Evolutionary conservation across 2,113 vertebrate genomes (phyloP).

Genomic region (Phoxinus phoxinus): DNA sequence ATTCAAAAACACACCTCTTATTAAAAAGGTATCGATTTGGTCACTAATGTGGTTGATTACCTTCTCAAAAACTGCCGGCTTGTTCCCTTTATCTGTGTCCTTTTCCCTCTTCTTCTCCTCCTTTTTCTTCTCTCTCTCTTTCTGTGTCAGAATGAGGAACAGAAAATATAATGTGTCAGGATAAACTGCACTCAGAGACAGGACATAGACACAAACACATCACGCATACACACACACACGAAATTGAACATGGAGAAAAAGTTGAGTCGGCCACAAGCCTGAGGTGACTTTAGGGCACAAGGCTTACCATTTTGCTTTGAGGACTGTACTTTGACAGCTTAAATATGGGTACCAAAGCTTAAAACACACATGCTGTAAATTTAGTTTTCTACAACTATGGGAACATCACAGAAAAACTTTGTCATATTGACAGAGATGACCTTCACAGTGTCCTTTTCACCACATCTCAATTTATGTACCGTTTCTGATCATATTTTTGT

Average conservation of each 20-base stretch:
- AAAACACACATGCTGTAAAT: not conserved
- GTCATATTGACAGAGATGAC: not conserved
- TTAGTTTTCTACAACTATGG: not conserved
- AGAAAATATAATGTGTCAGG: constrained; percentile 35
- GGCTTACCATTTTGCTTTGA: not conserved
- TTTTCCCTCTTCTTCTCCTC: constrained; percentile 85
- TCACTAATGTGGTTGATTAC: constrained; percentile 44
- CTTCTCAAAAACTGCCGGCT: constrained; percentile 62
- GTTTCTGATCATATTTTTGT: not conserved
- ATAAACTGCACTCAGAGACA: not conserved
- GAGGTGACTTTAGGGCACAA: constrained; percentile 41
- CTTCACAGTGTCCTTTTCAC: not conserved
- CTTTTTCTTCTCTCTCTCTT: constrained; percentile 88
- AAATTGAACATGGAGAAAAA: not conserved
- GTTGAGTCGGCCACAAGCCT: constrained; percentile 6
- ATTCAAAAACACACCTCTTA: not conserved
- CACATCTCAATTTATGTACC: not conserved
- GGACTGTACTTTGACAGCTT: constrained; percentile 37
- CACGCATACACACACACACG: not conserved
- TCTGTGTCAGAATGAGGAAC: constrained; percentile 67
- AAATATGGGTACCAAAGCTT: not conserved
- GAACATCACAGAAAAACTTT: not conserved
- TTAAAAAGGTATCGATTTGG: constrained; percentile 19
- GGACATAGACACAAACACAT: constrained; percentile 17
- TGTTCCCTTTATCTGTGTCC: constrained; percentile 80